Evolutionary conservation across 2,888 invertebrate species (phyloP), one percentile per base, ranked within the genome.

Genomic region (Epicampocera succincta): DNA sequence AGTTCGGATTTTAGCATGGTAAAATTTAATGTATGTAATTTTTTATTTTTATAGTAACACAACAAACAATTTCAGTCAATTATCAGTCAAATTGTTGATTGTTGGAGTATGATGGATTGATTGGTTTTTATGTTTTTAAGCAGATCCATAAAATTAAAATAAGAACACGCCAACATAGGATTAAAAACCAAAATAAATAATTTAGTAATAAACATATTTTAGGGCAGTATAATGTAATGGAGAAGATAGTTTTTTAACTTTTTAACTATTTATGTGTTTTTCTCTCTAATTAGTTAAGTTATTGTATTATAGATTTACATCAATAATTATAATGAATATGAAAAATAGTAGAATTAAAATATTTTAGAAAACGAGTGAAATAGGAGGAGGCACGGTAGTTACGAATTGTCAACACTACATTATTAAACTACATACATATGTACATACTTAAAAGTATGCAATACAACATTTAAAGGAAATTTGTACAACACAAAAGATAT

Each of bases 131-230:
- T 75, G 65, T 63, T 74, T 68, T 75, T 76, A 75, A 69, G 76
- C 68, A 76, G 75, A 61, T 69, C 76, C 76, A 76, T 61, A 69
- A 33, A 61, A 61, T 61, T 68, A 68, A 69, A 69, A 75, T 66
- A 76, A 69, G 68, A 61, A 52, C 61, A 72, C 76, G 68, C 68
- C 76, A 76, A 69, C 44, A 44, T 54, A 69, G 54, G 61, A 76
- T 61, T 76, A 76, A 63, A 69, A 52, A 58, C n/a, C 29, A 69
- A 69, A 69, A 61, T 74, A 65, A 74, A 65, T 60, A 76, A 69
- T 76, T 76, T 76, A 76, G 61, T 76, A 76, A 76, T 54, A 61
- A 76, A 74, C 29, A 74, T 65, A 66, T 66, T 66, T 17, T 29
- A 48, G 44, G 46, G 25, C 17, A 54, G 42, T 40, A 48, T 21